Percentiles rank a stretch among this genome's conserved stretches.
Conservation (phyloP, 2,113 vertebrate genomes). For the Oxygymnocypris stewartii region DNA sequence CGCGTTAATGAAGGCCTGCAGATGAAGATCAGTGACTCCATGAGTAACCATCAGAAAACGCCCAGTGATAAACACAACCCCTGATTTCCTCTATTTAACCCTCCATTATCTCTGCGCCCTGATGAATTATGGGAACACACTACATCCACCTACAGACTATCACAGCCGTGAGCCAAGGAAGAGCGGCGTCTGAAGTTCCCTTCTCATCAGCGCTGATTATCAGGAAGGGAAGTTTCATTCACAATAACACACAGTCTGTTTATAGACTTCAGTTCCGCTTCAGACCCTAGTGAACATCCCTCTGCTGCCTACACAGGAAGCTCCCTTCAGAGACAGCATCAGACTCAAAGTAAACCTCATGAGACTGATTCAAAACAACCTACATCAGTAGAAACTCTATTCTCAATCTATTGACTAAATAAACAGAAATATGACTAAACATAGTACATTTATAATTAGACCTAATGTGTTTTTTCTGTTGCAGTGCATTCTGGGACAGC, state of each 20-base stretch:
- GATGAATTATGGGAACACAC: background rate
- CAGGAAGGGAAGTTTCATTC: constrained; percentile 2
- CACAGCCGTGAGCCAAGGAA: background rate
- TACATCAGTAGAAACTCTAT: too few species aligned
- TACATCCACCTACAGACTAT: background rate
- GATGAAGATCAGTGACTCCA: constrained; percentile 66
- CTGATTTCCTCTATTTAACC: constrained; percentile 44
- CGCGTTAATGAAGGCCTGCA: constrained; percentile 58
- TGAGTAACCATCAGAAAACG: constrained; percentile 43
- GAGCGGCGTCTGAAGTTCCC: background rate
- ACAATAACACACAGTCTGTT: background rate
- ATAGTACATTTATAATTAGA: too few species aligned
- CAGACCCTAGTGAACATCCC: background rate
- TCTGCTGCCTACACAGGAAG: background rate
- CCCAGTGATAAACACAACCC: constrained; percentile 34
- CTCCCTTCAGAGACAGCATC: background rate
- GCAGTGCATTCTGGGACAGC: too few species aligned
- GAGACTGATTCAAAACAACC: background rate
- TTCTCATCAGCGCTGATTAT: background rate
- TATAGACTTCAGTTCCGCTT: background rate
- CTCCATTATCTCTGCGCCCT: constrained; percentile 21
- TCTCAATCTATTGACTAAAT: too few species aligned
- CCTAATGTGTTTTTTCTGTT: too few species aligned
- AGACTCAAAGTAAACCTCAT: background rate
- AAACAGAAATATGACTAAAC: too few species aligned